phyloP scores from a whole-genome alignment of 1,140 invertebrate genomes.

The Plodia interpunctella region DNA sequence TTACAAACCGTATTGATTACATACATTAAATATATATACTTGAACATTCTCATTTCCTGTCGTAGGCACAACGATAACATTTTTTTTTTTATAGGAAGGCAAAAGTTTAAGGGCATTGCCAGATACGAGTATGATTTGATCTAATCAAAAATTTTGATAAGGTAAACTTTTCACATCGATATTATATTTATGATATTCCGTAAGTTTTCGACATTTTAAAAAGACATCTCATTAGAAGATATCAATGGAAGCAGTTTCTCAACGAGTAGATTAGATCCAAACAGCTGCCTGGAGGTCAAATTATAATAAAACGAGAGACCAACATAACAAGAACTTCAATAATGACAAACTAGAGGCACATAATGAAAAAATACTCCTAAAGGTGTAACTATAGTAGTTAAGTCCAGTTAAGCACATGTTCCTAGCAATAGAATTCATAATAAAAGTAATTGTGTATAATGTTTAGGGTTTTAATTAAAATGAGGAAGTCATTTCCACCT shows the following conservation, averaged over 20 bases:
- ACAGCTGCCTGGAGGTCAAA: not conserved
- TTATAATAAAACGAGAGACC: not conserved
- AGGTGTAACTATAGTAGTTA: not conserved
- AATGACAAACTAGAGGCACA: not conserved
- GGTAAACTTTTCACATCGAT: constrained; percentile 37
- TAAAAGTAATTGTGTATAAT: not conserved
- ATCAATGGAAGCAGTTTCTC: not conserved
- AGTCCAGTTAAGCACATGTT: not conserved
- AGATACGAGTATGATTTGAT: constrained; percentile 58
- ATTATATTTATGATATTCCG: not conserved
- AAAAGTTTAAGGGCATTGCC: constrained; percentile 58
- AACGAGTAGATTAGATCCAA: constrained; percentile 5
- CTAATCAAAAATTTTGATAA: constrained; percentile 50
- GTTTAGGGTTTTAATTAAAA: constrained; percentile 36
- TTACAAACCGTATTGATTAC: not conserved
- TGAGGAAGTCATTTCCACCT: constrained; percentile 59
- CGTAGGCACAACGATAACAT: constrained; percentile 40
- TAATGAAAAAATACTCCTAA: not conserved
- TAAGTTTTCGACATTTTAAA: not conserved
- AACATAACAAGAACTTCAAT: not conserved
- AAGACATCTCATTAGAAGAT: not conserved
- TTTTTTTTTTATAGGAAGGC: constrained; percentile 29
- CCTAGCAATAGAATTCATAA: not conserved
- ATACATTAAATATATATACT: constrained; percentile 2
- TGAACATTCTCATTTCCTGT: constrained; percentile 20